These are phyloP conservation scores for Astreopora myriophthalma DNA, from an alignment of 64 coral and sea anemone genomes.

Conservation along the genomic window DNA sequence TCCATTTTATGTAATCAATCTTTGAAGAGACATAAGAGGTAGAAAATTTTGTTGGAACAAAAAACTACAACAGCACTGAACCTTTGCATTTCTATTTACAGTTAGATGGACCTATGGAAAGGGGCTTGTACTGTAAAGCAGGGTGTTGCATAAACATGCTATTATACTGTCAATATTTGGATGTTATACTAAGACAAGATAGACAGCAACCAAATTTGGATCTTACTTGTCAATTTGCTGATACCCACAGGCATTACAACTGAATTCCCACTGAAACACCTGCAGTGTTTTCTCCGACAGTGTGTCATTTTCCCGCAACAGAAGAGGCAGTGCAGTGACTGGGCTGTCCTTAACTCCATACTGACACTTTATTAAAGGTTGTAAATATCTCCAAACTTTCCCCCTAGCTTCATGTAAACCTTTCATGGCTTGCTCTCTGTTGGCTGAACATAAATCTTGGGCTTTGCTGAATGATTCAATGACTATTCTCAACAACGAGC, in stretches of 20 bases:
- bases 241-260: conserved; percentile 78
- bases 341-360: conserved; percentile 90
- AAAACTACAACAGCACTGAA: too few species aligned
- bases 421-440: conserved; percentile 18
- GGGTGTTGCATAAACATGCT: background rate
- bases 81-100: too few species aligned
- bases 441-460: conserved; percentile 30
- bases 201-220: background rate
- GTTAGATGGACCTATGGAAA: too few species aligned
- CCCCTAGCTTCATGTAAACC: conserved; percentile 43
- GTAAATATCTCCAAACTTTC: conserved; percentile 69
- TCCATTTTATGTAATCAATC: too few species aligned
- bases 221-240: conserved; percentile 85
- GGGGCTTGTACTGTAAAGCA: too few species aligned
- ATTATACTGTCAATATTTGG: background rate
- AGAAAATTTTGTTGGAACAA: too few species aligned
- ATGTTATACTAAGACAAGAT: background rate
- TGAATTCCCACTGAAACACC: conserved; percentile 82
- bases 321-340: conserved; percentile 57
- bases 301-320: conserved; percentile 58
- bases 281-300: conserved; percentile 59
- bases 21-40: too few species aligned
- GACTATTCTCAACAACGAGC: conserved; percentile 57
- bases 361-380: conserved; percentile 84
- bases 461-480: conserved; percentile 39